Evolutionary conservation across 2,888 invertebrate species (phyloP), one percentile per base, ranked within the genome.

Genomic region (Tetropium fuscum): DNA sequence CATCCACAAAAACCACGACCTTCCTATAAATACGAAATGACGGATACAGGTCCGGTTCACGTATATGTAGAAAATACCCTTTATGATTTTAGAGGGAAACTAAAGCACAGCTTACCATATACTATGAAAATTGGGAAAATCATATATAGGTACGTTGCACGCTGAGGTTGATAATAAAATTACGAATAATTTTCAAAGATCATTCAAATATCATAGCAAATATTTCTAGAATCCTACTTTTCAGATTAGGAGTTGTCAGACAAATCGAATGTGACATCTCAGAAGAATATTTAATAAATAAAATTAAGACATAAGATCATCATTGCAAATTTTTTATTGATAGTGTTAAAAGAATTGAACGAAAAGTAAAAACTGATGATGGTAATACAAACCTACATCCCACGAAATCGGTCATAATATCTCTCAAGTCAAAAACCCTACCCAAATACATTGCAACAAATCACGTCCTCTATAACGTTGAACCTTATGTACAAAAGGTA

Each of bases 11-110:
- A n/a, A n/a, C n/a, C n/a, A n/a, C n/a, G n/a, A n/a, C n/a, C n/a
- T n/a, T n/a, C n/a, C n/a, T n/a, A n/a, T 16, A 36, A 6, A 7
- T 41, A 41, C 6, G 18, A 19, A 8, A 15, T 19, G 7, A 18
- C 41, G 2, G 25, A 51, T 18, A 51, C 18, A n/a, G 51, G 51
- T 0, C 41, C 51, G 3, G 40, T 15, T 16, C 10, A 20, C 4
- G 41, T 51, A 1, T 51, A 51, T n/a, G 34, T 10, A 10, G 41
- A 51, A 51, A 51, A 51, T 51, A 40, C n/a, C n/a, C 8, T 10
- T 3, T 3, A 5, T 2, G 15, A 51, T 2, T 51, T 51, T 51
- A 1, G 2, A 15, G 41, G 51, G n/a, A 51, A 51, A 41, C 10
- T 51, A 18, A 51, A 25, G 1, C 16, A n/a, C n/a, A n/a, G n/a